Conservation (phyloP, 2,113 vertebrate genomes). For the Sorex araneus region DNA sequence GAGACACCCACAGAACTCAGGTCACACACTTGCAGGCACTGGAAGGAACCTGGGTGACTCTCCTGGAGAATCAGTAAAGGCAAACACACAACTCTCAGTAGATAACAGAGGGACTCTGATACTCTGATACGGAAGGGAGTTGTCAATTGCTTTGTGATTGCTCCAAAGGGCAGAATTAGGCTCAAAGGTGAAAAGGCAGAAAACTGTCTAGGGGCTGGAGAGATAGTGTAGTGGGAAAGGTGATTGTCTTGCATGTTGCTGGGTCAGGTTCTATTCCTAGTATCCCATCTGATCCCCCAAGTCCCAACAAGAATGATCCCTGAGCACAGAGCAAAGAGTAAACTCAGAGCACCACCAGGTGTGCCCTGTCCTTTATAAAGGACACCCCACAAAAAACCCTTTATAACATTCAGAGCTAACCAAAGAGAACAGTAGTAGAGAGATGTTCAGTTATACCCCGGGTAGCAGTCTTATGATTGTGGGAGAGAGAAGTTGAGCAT, state of each 20-base stretch:
- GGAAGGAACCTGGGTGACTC: neutral
- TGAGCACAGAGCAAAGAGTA: no score
- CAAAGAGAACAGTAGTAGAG: neutral
- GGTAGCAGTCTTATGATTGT: neutral
- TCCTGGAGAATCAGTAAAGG: neutral
- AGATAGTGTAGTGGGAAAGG: no score
- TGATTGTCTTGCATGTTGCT: no score
- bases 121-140: neutral
- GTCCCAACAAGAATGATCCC: no score
- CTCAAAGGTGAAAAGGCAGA: slow-evolving; percentile 11
- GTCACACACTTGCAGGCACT: neutral
- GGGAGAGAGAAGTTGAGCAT: neutral
- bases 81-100: neutral
- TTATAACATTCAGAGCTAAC: neutral
- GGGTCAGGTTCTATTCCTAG: no score
- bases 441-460: neutral
- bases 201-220: neutral
- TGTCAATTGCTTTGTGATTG: neutral
- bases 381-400: no score
- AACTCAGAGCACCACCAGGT: no score
- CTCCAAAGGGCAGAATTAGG: neutral
- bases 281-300: no score
- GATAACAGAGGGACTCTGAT: neutral
- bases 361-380: no score
- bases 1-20: neutral